Evolutionary conservation across 2,113 vertebrate species (phyloP).

Genomic region (Sarotherodon lohbergeri): DNA sequence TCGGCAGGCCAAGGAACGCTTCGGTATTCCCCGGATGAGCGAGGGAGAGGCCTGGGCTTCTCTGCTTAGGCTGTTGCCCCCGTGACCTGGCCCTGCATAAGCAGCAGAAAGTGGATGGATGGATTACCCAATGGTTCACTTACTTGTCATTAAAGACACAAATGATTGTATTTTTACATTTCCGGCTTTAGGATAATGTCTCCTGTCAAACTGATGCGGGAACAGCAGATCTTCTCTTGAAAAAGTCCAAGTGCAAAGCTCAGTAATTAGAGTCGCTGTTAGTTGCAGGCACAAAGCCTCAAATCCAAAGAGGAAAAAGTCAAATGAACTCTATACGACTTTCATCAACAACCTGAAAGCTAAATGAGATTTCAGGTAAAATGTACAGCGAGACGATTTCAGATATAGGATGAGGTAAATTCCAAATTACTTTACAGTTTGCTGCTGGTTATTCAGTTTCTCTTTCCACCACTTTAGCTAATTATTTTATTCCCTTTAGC

Average conservation of each 20-base stretch:
- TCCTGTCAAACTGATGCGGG: background rate
- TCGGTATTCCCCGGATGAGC: background rate
- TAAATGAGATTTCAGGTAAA: background rate
- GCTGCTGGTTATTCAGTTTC: slow-evolving; percentile 15
- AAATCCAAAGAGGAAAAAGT: background rate
- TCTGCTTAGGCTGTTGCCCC: background rate
- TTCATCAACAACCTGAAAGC: background rate
- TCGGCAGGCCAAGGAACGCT: background rate
- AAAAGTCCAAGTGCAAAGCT: background rate
- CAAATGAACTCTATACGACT: background rate
- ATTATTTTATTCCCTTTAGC: slow-evolving; percentile 55
- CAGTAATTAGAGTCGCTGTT: background rate
- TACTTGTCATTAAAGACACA: background rate
- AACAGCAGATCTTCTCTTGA: background rate
- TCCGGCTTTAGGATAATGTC: background rate
- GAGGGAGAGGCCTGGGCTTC: background rate
- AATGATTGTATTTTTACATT: background rate
- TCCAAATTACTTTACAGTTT: slow-evolving; percentile 1
- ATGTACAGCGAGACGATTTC: background rate
- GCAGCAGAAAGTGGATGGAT: background rate
- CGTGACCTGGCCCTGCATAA: background rate
- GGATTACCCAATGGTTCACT: background rate
- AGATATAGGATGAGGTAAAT: background rate
- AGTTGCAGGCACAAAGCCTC: background rate
- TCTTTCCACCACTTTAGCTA: slow-evolving; percentile 19